phyloP scores from a whole-genome alignment of 2,888 invertebrate genomes.

The Ferrisia virgata region DNA sequence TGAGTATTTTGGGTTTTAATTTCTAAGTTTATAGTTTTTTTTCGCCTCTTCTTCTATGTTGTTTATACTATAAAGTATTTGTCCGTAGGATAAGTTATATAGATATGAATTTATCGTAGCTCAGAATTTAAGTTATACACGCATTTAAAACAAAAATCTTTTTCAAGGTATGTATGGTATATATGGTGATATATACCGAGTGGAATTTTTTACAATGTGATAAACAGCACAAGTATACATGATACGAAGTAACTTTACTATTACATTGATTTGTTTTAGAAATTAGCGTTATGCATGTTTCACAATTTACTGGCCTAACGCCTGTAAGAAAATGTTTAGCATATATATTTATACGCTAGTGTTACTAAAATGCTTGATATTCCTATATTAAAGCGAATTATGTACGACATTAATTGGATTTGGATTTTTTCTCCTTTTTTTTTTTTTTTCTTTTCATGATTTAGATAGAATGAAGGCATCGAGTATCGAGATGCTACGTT shows the following conservation, averaged over 20 bases:
- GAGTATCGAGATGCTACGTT: neutral
- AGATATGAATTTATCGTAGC: neutral
- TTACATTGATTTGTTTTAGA: neutral
- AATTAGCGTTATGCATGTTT: neutral
- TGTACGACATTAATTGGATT: neutral
- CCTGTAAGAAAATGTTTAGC: neutral
- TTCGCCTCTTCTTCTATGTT: neutral
- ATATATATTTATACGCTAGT: neutral
- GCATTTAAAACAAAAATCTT: neutral
- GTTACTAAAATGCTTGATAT: neutral
- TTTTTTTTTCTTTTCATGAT: neutral
- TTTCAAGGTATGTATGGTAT: neutral
- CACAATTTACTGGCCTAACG: neutral
- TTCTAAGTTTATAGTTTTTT: neutral
- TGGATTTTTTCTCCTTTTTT: neutral
- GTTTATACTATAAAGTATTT: neutral
- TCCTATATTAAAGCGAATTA: constrained; percentile 4
- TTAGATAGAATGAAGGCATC: neutral
- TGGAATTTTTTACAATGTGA: neutral
- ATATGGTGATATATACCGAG: neutral
- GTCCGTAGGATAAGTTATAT: neutral
- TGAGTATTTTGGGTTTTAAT: constrained; percentile 15
- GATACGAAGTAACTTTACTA: neutral
- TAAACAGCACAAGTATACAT: neutral
- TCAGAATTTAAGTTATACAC: neutral